These are phyloP conservation scores for Quadroppia sp. DNA, from an alignment of 2,888 invertebrate genomes.

Conservation along the genomic window DNA sequence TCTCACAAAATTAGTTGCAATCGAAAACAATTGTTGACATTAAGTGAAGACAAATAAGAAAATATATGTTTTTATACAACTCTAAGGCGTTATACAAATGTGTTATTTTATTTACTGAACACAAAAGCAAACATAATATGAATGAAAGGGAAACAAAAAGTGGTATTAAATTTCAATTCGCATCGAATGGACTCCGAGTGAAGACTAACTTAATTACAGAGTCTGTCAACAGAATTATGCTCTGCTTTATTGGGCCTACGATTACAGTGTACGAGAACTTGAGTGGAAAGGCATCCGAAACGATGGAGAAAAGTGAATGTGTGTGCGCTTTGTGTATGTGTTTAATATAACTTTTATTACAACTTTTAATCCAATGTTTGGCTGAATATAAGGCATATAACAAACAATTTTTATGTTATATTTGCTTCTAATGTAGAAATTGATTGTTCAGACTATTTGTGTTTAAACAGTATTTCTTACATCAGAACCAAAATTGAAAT, in stretches of 20 bases:
- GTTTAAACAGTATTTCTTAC: background rate
- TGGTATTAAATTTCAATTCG: background rate
- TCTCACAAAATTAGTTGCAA: no score
- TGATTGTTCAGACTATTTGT: background rate
- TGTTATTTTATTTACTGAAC: no score
- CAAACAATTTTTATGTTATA: background rate
- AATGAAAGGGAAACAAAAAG: background rate
- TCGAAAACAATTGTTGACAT: no score
- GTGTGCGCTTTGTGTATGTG: background rate
- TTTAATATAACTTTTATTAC: background rate
- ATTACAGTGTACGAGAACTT: background rate
- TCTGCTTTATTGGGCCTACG: constrained; percentile 18
- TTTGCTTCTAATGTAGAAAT: constrained; percentile 7
- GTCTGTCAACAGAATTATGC: constrained; percentile 34
- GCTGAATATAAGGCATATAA: background rate
- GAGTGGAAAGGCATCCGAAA: background rate
- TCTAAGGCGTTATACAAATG: no score
- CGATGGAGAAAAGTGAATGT: background rate
- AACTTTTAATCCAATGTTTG: background rate
- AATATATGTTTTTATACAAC: no score
- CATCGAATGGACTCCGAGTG: background rate
- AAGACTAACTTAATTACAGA: constrained; percentile 26
- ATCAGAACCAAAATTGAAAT: constrained; percentile 7
- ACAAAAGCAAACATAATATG: no score
- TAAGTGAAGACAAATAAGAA: no score